Percentiles rank a stretch among this genome's conserved stretches.
Conservation (phyloP, 2,797 vertebrate genomes). For the Mormyrus hasselquistii region DNA sequence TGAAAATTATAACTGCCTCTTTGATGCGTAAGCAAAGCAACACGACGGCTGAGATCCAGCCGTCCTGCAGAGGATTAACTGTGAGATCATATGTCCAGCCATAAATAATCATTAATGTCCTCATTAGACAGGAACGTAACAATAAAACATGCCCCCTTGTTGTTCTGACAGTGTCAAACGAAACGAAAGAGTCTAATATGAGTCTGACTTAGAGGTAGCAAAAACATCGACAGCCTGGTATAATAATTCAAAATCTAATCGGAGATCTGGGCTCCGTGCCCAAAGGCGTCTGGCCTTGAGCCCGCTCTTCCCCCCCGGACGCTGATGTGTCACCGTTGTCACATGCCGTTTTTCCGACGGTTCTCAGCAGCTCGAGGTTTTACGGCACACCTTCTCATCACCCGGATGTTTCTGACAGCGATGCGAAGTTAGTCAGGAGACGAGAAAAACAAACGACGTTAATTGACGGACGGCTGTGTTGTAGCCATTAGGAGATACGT, state of each 20-base stretch:
- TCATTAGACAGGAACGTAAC: background rate
- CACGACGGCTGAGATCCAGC: background rate
- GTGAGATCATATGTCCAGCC: background rate
- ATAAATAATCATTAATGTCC: background rate
- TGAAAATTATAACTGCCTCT: background rate
- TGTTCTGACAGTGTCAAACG: background rate
- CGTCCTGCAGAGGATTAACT: background rate
- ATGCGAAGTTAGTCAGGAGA: background rate
- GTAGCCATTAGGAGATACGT: background rate
- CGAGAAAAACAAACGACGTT: background rate
- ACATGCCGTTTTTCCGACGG: constrained; percentile 3
- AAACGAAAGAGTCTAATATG: background rate
- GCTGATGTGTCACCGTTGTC: background rate
- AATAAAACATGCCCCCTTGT: background rate
- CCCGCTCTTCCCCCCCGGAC: background rate
- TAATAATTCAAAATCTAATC: constrained; percentile 29
- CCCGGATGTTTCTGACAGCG: background rate
- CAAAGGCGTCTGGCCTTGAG: constrained; percentile 2
- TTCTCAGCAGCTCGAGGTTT: constrained; percentile 6
- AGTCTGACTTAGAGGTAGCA: constrained; percentile 9
- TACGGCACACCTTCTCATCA: background rate
- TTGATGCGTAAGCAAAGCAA: background rate
- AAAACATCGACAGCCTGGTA: constrained; percentile 7
- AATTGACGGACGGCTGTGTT: background rate
- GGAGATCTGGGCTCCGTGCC: constrained; percentile 13